Conservation (phyloP, 2,888 invertebrate species). For the Mimachlamys varia region DNA sequence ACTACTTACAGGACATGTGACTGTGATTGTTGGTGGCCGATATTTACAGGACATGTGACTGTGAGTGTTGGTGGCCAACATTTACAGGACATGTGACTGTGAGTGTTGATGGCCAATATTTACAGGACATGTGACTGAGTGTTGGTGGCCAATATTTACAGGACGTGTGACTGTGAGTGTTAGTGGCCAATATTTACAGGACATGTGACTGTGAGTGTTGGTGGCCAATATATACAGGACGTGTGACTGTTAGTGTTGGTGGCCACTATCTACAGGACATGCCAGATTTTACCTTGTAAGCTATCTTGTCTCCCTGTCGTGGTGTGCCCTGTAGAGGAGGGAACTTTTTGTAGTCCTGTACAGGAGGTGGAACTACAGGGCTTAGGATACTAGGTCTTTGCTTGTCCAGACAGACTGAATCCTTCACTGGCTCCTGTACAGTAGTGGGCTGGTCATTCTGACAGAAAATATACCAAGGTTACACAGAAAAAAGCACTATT, state of each 20-base stretch:
- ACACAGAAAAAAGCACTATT: too few relatives aligned
- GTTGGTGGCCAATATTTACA: too few relatives aligned
- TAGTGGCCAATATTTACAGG: too few relatives aligned
- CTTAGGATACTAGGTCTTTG: not conserved
- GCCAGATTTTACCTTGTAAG: conserved; percentile 58
- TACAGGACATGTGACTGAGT: too few relatives aligned
- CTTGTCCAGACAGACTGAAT: not conserved
- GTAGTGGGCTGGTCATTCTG: not conserved
- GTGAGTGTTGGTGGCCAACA: not conserved
- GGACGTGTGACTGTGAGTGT: too few relatives aligned
- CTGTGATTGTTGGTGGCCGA: not conserved
- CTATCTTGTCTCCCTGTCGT: conserved; percentile 58
- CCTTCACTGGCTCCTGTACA: not conserved
- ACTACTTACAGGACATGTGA: not conserved
- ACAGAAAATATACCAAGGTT: not conserved
- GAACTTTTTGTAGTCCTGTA: conserved; percentile 50
- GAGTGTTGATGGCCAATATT: not conserved
- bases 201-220: not conserved
- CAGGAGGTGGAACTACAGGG: not conserved
- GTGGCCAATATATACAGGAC: not conserved
- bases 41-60: not conserved
- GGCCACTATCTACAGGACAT: not conserved
- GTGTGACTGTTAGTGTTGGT: not conserved
- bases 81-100: not conserved
- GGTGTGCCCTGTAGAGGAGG: conserved; percentile 56